Evolutionary conservation across 2,888 invertebrate species (phyloP).

Genomic region (Sceliomorpha sp.): DNA sequence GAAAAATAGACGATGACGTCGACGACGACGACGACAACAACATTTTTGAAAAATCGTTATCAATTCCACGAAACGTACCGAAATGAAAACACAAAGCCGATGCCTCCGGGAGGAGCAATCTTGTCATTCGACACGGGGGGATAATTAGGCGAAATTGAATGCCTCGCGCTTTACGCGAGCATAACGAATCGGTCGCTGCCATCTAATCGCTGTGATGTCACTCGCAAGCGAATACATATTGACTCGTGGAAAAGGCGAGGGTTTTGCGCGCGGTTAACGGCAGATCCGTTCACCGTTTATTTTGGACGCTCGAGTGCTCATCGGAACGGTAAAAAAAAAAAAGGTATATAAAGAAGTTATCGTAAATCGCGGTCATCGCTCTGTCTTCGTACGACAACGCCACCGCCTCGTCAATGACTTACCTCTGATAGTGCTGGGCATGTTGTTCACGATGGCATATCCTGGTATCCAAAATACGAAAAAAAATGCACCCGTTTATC

Average conservation of each 20-base stretch:
- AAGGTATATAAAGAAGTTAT: constrained; percentile 10
- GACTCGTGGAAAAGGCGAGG: constrained; percentile 21
- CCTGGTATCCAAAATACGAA: constrained; percentile 70
- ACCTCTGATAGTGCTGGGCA: constrained; percentile 80
- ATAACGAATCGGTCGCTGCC: constrained; percentile 33
- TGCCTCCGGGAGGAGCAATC: no score
- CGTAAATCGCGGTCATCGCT: constrained; percentile 29
- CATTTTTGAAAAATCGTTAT: no score
- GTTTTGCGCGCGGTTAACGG: constrained; percentile 61
- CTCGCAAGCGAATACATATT: constrained; percentile 20
- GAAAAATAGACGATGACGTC: no score
- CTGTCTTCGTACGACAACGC: constrained; percentile 3
- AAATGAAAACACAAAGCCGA: no score
- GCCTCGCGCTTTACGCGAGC: constrained; percentile 19
- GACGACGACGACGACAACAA: no score
- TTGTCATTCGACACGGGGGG: no score
- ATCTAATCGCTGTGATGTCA: constrained; percentile 26
- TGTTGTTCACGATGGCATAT: constrained; percentile 76
- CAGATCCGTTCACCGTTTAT: constrained; percentile 65
- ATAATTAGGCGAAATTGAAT: no score
- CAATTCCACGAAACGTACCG: no score
- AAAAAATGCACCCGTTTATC: constrained; percentile 26
- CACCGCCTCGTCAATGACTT: constrained; percentile 47
- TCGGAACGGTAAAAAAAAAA: constrained; percentile 66
- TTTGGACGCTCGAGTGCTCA: constrained; percentile 64